Evolutionary conservation across 2,888 invertebrate species (phyloP), one percentile per base, ranked within the genome.

Genomic region (Lissonota sp.): DNA sequence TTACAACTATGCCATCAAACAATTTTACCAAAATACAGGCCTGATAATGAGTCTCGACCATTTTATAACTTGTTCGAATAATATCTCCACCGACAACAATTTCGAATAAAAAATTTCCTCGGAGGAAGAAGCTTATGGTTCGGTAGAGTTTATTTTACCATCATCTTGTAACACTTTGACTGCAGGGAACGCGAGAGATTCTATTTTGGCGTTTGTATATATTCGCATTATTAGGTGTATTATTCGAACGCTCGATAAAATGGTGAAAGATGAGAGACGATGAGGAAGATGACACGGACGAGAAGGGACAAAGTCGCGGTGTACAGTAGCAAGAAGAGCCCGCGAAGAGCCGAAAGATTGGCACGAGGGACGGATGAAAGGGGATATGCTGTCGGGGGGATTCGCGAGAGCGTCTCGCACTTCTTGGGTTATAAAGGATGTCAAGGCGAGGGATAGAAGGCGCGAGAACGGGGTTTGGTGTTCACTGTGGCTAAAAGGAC

Each of bases 401-500:
- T 66, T 67, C 60, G 55, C 63, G 60, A 40, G 37, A 40, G 37
- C 67, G 8, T 14, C 44, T 55, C 75, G 72, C 77, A 77, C 62
- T 79, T 64, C 58, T 55, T n/a, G n/a, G 67, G 73, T 44, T 71
- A 73, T 58, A 71, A 75, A 78, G 67, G 70, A 71, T 74, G 81
- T 81, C 66, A 71, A 66, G 75, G 67, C 66, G 64, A 53, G 75
- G 64, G 70, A 67, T 26, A 76, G 79, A 73, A 44, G 60, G 51
- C 40, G 58, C 42, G 39, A 75, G 78, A 81, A 71, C 71, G 79
- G 73, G 79, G n/a, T 60, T 80, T 69, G 83, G 84, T 76, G 78
- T 75, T 83, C 78, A 74, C 84, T 79, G 67, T 62, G 84, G 83
- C 82, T 83, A 79, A 82, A 84, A 84, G 81, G 79, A 80, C 66